These are phyloP conservation scores for Aratinga solstitialis DNA, from an alignment of 2,797 vertebrate genomes.

Conservation along the genomic window DNA sequence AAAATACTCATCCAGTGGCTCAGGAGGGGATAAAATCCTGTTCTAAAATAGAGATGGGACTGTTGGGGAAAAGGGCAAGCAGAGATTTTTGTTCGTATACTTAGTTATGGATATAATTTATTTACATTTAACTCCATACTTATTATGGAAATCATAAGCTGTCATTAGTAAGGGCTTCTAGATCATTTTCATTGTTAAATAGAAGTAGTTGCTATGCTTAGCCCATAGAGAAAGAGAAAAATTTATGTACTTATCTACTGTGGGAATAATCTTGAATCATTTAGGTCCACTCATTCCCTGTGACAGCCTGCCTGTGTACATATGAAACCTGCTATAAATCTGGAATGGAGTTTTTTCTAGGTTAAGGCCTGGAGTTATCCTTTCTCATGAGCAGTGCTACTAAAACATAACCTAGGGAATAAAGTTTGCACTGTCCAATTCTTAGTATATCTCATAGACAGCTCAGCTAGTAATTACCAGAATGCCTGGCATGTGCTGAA, in stretches of 20 bases:
- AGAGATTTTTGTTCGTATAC: not conserved
- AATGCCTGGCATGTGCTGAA: not conserved
- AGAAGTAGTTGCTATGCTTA: not conserved
- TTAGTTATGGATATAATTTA: not conserved
- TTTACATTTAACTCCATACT: not conserved
- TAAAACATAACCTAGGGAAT: not conserved
- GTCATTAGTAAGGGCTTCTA: not conserved
- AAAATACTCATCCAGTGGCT: not conserved
- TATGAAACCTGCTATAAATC: not conserved
- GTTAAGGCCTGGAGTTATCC: not conserved
- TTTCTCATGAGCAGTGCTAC: not conserved
- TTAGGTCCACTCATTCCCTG: not conserved
- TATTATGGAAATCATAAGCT: not conserved
- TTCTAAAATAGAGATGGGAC: not conserved
- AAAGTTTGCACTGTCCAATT: not conserved
- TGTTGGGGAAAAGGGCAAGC: not conserved
- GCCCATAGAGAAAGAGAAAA: not conserved
- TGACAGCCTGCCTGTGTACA: not conserved
- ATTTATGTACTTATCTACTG: not conserved
- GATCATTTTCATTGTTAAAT: not conserved
- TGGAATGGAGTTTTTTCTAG: not conserved
- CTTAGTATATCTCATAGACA: not conserved
- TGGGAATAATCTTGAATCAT: not conserved
- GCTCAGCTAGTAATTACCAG: not conserved
- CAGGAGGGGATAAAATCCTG: not conserved